phyloP scores from a whole-genome alignment of 2,113 vertebrate genomes.

The Cephalopterus ornatus region DNA sequence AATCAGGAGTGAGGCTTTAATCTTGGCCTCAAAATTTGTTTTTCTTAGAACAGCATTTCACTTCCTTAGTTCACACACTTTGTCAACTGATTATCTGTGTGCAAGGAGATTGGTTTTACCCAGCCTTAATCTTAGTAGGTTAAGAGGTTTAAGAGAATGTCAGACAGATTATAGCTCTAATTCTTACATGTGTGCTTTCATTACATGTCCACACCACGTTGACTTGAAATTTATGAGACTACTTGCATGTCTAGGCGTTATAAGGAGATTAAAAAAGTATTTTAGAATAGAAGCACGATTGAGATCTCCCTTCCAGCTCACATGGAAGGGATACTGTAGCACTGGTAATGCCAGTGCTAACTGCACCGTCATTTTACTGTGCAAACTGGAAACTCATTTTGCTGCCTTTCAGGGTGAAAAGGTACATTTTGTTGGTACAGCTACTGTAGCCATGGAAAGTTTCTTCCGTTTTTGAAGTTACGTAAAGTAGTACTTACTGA shows the following conservation, averaged over 20 bases:
- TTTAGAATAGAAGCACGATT: background rate
- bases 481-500: background rate
- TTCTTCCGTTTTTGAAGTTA: background rate
- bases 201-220: background rate
- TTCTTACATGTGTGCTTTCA: constrained; percentile 8
- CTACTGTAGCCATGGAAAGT: background rate
- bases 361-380: background rate
- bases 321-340: background rate
- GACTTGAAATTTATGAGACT: constrained; percentile 38
- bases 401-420: background rate
- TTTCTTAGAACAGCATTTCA: background rate
- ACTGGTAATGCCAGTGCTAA: background rate
- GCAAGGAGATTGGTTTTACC: background rate
- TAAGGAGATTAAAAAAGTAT: background rate
- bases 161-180: constrained; percentile 32
- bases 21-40: background rate
- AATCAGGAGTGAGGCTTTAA: background rate
- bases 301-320: background rate
- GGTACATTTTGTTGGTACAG: constrained; percentile 19
- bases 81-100: background rate
- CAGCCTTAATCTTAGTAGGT: background rate
- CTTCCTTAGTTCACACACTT: background rate
- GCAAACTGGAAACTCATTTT: constrained; percentile 25
- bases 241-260: background rate
- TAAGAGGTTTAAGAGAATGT: constrained; percentile 26